Base-by-base conservation (phyloP, 2,888 invertebrate genomes). In the Heliconius charithonia region DNA sequence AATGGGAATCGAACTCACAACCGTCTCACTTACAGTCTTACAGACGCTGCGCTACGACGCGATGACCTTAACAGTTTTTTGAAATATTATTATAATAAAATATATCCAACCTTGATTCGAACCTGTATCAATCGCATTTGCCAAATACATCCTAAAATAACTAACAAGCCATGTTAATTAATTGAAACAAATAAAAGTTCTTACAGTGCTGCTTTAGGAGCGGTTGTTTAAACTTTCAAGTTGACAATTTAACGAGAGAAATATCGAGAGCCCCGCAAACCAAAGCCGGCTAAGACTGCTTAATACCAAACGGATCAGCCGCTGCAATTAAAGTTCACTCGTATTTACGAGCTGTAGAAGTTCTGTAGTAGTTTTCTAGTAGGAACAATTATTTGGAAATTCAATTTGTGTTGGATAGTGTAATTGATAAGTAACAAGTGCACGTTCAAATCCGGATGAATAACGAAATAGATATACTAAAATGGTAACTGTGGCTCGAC, bases 241-340 rank as follows among this genome's bases (percentile, higher is more conserved):
- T 56, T 59, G 71, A 72, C 71, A 56, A 32, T 72, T 72, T 32
- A 72, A 72, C 59, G 56, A 72, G 56, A 72, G 32, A 72, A 59
- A 72, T 76, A 79, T 79, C 73, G 63, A 76, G 73, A 75, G 62
- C 75, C 72, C 62, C 75, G 29, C 80, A 75, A 78, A 78, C 72
- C 75, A 75, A 72, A 75, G 75, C 69, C 41, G 69, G 41, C 75
- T 62, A 75, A 80, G 77, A 73, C 41, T 22, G 27, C 75, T 78
- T 67, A 75, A 80, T 75, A 72, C 75, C 69, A 63, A 76, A 79
- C 73, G 76, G 69, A 73, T 72, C 67, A 67, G 51, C 72, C 69
- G 70, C n/a, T 70, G 70, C 70, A 76, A 70, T 76, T 76, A 76
- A 70, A 70, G 69, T 70, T 77, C 63, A 45, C 62, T 37, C 25